Base-by-base conservation (phyloP, 2,113 vertebrate species). In the Micronycteris hirsuta region DNA sequence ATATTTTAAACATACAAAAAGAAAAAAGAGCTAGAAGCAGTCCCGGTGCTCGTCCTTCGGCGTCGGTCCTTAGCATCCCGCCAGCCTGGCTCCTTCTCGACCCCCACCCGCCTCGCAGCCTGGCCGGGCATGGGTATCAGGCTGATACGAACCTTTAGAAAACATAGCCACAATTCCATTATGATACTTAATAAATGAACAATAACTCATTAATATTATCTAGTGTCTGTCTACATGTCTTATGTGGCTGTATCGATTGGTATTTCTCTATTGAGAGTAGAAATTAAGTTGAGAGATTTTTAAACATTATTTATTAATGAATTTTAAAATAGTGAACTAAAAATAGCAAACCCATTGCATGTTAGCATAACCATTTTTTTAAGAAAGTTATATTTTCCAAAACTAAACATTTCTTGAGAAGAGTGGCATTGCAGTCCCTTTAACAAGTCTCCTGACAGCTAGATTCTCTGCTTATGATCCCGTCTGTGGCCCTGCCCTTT, bases 341-440 rank as follows among this genome's bases (percentile, higher is more conserved):
- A 31, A 84, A 6, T 77, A 81, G 58, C 28, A 71, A 87, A 7
- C 65, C 12, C 36, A 61, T 9, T 28, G 14, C 47, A 47, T 43
- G 24, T 71, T 28, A 74, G 54, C 28, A 38, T 33, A 67, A 52
- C 26, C 70, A 41, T 9, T 71, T 28, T 91, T 91, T 54, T 28
- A 86, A 85, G 86, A 67, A 88, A 17, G 5, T 77, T 54, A 26
- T 63, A 74, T 86, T 92, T 95, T 89, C 38, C 49, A 54, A 95
- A 91, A 71, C 43, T 83, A 68, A n/a, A 26, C 43, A 33, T 14
- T 3, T 65, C 6, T n/a, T n/a, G 45, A 86, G 41, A 81, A 61
- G 38, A 68, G 61, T 28, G 33, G 9, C 19, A 0, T 36, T 7
- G 12, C 15, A 45, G 10, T 19, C 36, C 49, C 5, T 74, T 56